Evolutionary conservation across 2,797 vertebrate genomes (phyloP).

Genomic region (Calcarius lapponicus): DNA sequence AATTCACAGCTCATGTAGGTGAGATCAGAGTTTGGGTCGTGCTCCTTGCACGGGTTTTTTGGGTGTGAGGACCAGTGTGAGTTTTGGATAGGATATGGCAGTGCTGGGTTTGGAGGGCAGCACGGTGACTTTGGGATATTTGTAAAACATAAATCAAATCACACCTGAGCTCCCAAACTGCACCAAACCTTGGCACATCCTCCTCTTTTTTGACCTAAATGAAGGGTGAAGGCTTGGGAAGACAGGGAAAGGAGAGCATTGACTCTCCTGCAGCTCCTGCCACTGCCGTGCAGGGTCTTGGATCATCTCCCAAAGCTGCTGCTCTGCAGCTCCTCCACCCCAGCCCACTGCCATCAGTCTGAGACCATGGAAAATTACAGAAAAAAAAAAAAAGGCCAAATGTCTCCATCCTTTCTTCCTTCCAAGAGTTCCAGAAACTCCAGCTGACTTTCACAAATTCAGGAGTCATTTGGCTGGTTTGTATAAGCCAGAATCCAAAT

Average conservation of each 20-base stretch:
- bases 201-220: background rate
- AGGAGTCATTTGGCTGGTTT: background rate
- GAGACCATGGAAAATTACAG: background rate
- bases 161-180: background rate
- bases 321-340: background rate
- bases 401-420: background rate
- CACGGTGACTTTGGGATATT: rapidly evolving
- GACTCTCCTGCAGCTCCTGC: background rate
- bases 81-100: rapidly evolving
- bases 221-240: background rate
- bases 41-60: background rate
- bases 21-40: background rate
- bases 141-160: background rate
- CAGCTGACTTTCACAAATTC: slow-evolving; percentile 25
- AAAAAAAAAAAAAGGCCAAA: background rate
- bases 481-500: background rate
- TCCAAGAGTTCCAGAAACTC: background rate
- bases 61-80: background rate
- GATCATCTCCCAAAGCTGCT: background rate
- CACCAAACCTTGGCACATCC: background rate
- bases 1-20: background rate
- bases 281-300: rapidly evolving
- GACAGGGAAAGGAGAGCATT: background rate
- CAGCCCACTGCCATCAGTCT: background rate
- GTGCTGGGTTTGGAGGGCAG: background rate